Conservation (phyloP, 2,797 vertebrate genomes). For the Tadarida brasiliensis region DNA sequence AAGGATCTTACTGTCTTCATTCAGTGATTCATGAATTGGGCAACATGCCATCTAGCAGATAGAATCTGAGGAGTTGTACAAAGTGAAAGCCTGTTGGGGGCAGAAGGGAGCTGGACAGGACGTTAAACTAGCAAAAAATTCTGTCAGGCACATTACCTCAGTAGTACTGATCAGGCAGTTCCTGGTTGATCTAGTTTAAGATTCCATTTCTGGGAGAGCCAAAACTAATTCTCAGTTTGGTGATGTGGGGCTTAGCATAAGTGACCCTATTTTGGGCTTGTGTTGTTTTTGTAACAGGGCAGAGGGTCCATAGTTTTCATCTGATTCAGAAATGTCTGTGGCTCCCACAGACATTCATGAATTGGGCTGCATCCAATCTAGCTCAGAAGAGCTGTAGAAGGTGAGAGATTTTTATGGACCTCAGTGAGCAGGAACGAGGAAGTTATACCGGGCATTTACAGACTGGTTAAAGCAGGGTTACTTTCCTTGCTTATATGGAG, state of each 20-base stretch:
- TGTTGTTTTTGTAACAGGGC: neutral
- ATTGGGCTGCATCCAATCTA: neutral
- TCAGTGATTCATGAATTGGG: neutral
- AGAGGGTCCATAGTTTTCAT: neutral
- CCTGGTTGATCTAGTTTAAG: neutral
- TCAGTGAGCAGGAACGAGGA: neutral
- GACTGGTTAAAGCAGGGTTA: too few relatives aligned
- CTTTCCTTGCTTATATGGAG: too few relatives aligned
- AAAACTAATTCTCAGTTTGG: neutral
- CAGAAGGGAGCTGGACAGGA: neutral
- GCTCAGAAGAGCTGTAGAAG: neutral
- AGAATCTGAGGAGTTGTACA: neutral
- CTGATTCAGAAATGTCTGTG: neutral
- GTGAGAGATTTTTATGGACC: neutral
- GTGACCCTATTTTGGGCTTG: neutral
- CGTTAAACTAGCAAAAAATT: neutral
- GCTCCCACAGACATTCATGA: neutral
- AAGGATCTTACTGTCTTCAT: neutral
- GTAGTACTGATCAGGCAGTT: neutral
- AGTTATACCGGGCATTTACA: neutral
- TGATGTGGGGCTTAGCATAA: neutral
- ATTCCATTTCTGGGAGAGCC: neutral
- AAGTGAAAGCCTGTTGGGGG: too few relatives aligned
- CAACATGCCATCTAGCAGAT: neutral
- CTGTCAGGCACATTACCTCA: neutral